These are phyloP conservation scores for Stictocephala bisonia DNA, from an alignment of 2,888 invertebrate species.

Conservation along the genomic window DNA sequence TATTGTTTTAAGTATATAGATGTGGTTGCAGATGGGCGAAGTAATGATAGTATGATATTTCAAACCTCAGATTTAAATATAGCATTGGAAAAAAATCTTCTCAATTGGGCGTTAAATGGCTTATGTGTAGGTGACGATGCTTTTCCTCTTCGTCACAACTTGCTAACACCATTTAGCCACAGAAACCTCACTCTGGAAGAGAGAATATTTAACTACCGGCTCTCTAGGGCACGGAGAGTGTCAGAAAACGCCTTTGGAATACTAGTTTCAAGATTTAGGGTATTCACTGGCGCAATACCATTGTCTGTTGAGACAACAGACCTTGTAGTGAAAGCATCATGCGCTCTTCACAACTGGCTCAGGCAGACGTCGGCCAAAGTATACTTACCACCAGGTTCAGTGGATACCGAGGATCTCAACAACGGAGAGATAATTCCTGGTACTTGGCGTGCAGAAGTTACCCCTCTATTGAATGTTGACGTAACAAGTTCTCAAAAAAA, in stretches of 20 bases:
- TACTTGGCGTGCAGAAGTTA: conserved; percentile 1
- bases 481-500: neutral
- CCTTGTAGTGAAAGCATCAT: conserved; percentile 11
- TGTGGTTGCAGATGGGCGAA: conserved; percentile 52
- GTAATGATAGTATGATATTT: conserved; percentile 54
- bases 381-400: conserved; percentile 21
- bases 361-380: neutral
- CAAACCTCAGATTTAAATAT: conserved; percentile 25
- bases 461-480: neutral
- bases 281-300: conserved; percentile 48
- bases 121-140: conserved; percentile 53
- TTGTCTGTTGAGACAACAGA: neutral
- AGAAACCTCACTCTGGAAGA: neutral
- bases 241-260: conserved; percentile 55
- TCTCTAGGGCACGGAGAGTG: conserved; percentile 53
- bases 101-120: conserved; percentile 3
- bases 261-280: conserved; percentile 49
- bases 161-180: conserved; percentile 51
- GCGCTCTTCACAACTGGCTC: conserved; percentile 35
- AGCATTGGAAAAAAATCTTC: conserved; percentile 46
- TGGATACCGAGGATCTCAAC: conserved; percentile 7
- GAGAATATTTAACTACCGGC: conserved; percentile 54
- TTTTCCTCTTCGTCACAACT: conserved; percentile 51
- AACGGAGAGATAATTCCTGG: conserved; percentile 30
- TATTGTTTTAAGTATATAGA: conserved; percentile 54